A percentile compares a stretch with the other conserved stretches of the same genome.
Evolutionary conservation across 2,797 vertebrate species (phyloP).

Genomic region (Rhynchonycteris naso): DNA sequence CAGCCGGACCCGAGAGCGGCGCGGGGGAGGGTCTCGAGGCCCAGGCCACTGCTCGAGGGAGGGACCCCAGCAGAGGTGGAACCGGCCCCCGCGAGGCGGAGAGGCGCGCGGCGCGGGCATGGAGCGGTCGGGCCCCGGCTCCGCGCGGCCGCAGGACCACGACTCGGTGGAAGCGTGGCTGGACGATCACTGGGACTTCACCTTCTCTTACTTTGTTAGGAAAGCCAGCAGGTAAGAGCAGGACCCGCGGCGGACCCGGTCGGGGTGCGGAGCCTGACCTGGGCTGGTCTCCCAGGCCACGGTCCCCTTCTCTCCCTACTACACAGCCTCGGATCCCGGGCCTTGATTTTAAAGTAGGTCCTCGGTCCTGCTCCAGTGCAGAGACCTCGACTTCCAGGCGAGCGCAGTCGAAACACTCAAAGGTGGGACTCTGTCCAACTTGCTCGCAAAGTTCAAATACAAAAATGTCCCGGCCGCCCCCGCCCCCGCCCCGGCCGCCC

Average conservation of each 20-base stretch:
- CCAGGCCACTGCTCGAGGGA: neutral
- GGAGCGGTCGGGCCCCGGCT: conserved; percentile 49
- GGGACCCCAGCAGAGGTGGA: conserved; percentile 43
- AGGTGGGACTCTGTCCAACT: neutral
- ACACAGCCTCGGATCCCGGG: neutral
- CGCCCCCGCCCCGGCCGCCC: neutral
- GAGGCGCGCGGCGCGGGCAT: conserved; percentile 40
- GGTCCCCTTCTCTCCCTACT: neutral
- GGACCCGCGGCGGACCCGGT: neutral
- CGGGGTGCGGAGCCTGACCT: neutral
- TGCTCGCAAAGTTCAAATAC: conserved; percentile 62
- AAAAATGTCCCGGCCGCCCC: neutral
- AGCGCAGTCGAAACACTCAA: neutral
- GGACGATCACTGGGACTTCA: conserved; percentile 95
- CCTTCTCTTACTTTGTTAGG: conserved; percentile 94
- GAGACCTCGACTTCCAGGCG: neutral
- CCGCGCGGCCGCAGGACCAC: conserved; percentile 77
- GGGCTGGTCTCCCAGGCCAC: neutral
- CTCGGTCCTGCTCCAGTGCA: neutral
- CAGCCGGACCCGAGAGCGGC: fast-evolving
- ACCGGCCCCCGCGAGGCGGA: neutral
- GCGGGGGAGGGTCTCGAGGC: conserved; percentile 36
- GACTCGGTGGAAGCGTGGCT: conserved; percentile 96
- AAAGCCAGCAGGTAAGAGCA: conserved; percentile 94
- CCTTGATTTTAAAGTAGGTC: neutral